Conservation (phyloP, 2,797 vertebrate species). For the Hybognathus amarus region DNA sequence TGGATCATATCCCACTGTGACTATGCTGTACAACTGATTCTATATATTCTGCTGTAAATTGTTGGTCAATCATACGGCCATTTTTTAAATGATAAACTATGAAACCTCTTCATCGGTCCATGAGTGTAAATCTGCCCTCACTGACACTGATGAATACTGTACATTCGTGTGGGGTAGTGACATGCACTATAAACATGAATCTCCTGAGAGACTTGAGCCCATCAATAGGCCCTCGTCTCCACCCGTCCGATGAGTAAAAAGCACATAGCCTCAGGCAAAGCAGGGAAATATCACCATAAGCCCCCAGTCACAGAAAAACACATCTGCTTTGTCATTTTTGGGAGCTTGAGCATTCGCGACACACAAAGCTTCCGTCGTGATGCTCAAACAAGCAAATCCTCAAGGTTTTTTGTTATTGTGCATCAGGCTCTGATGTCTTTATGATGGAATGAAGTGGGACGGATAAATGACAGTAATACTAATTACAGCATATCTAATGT, state of each 20-base stretch:
- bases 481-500: slow-evolving; percentile 40
- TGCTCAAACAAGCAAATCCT: slow-evolving; percentile 38
- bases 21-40: neutral
- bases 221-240: slow-evolving; percentile 62
- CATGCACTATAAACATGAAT: slow-evolving; percentile 30
- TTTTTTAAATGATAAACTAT: neutral
- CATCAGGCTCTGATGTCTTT: slow-evolving; percentile 27
- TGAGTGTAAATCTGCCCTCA: slow-evolving; percentile 21
- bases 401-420: slow-evolving; percentile 26
- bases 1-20: neutral
- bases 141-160: slow-evolving; percentile 43
- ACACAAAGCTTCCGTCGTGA: slow-evolving; percentile 5
- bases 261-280: slow-evolving; percentile 81
- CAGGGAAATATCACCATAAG: slow-evolving; percentile 63
- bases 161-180: neutral
- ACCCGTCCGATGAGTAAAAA: slow-evolving; percentile 69
- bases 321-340: slow-evolving; percentile 40
- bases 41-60: neutral
- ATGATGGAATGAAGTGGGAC: slow-evolving; percentile 25
- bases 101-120: neutral
- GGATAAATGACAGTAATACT: slow-evolving; percentile 35
- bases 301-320: slow-evolving; percentile 37
- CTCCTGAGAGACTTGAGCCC: slow-evolving; percentile 35
- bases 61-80: neutral
- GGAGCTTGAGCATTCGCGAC: neutral